A percentile compares a stretch with the other conserved stretches of the same genome.
Evolutionary conservation across 2,113 vertebrate species (phyloP).

Genomic region (Epinephelus moara): DNA sequence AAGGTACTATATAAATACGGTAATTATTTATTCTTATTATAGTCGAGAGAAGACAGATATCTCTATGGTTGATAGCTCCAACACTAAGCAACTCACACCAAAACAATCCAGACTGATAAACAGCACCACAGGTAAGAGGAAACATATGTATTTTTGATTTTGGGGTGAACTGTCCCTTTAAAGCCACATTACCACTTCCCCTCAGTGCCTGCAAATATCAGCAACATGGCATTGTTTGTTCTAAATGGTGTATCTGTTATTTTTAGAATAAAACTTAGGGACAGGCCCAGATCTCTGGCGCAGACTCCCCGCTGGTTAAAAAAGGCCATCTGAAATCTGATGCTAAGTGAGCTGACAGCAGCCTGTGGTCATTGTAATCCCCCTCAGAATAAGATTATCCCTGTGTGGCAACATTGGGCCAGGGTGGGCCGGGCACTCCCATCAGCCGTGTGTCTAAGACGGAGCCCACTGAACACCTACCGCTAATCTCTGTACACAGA

Average conservation of each 20-base stretch:
- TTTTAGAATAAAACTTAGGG: slow-evolving; percentile 33
- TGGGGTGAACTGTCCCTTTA: not conserved
- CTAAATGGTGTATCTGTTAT: slow-evolving; percentile 15
- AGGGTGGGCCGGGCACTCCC: slow-evolving; percentile 54
- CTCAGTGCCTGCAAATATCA: not conserved
- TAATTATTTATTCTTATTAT: too few relatives aligned
- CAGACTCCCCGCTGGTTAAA: slow-evolving; percentile 41
- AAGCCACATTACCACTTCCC: not conserved
- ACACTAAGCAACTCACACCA: too few relatives aligned
- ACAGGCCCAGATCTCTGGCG: slow-evolving; percentile 11
- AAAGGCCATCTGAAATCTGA: slow-evolving; percentile 65
- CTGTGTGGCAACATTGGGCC: slow-evolving; percentile 53
- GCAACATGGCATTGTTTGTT: not conserved
- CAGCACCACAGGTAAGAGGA: too few relatives aligned
- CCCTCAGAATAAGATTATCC: slow-evolving; percentile 63
- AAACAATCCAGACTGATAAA: too few relatives aligned
- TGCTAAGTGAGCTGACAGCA: slow-evolving; percentile 51
- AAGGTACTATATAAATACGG: too few relatives aligned
- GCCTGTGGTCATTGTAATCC: slow-evolving; percentile 65
- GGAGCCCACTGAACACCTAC: slow-evolving; percentile 39
- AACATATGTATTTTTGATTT: too few relatives aligned
- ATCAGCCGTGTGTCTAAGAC: slow-evolving; percentile 61
- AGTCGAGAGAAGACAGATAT: too few relatives aligned
- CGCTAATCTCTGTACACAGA: slow-evolving; percentile 60
- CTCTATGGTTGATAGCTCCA: too few relatives aligned